phyloP scores from a whole-genome alignment of 2,113 vertebrate species.

The Pteronura brasiliensis region DNA sequence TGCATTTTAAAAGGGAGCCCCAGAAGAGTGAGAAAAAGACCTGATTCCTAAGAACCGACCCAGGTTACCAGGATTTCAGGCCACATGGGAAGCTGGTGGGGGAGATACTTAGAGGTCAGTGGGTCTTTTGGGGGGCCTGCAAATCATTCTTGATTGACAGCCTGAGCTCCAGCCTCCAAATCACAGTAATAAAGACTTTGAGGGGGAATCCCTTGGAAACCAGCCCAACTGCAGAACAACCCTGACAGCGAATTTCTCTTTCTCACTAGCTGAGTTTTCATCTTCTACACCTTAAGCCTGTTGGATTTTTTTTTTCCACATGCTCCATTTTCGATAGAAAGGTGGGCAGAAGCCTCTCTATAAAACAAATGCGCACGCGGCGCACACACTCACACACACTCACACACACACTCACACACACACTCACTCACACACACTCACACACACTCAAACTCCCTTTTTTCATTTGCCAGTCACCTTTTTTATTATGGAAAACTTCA shows the following conservation, averaged over 20 bases:
- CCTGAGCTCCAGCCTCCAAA: neutral
- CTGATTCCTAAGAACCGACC: constrained; percentile 45
- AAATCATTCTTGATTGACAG: constrained; percentile 53
- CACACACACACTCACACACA: too few relatives aligned
- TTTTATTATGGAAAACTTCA: constrained; percentile 35
- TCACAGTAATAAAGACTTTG: constrained; percentile 42
- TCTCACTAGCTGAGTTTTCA: constrained; percentile 31
- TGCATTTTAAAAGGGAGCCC: constrained; percentile 41
- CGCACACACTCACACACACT: too few relatives aligned
- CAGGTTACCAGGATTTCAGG: constrained; percentile 51
- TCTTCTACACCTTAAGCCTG: neutral
- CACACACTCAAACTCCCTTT: neutral
- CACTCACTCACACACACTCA: too few relatives aligned
- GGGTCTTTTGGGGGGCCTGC: constrained; percentile 19
- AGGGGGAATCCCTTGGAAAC: constrained; percentile 15
- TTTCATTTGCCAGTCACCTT: neutral
- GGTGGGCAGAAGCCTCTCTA: neutral
- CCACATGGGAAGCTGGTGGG: constrained; percentile 36
- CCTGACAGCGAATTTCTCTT: neutral
- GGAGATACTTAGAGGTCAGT: constrained; percentile 45
- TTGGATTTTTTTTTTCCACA: neutral
- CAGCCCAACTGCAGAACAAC: neutral
- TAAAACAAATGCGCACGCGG: neutral
- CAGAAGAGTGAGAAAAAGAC: constrained; percentile 40
- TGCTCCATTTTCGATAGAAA: neutral